Base-by-base conservation (phyloP, 2,888 invertebrate genomes). In the Euplexia lucipara region DNA sequence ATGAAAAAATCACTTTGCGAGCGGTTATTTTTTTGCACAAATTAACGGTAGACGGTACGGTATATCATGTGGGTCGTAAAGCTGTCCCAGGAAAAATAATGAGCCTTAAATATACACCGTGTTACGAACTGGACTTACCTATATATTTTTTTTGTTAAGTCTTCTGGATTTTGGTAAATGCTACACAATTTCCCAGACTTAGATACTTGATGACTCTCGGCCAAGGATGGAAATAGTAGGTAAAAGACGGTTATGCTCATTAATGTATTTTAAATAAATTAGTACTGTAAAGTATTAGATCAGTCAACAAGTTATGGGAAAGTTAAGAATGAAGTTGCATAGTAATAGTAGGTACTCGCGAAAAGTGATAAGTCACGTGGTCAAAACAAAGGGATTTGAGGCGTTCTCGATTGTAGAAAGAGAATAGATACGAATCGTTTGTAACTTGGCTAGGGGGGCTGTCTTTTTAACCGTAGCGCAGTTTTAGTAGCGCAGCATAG, bases 31-130 rank as follows among this genome's bases (percentile, higher is more conserved):
- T 79, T 79, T 76, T 52, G 64, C 64, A 57, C 65, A 82, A 85
- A 85, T 84, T 86, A 83, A 75, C 79, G 74, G 52, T 69, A 66
- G 82, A 75, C 79, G 74, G 49, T 69, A 66, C 81, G 49, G 75
- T 85, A 79, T 80, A 81, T 86, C 84, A 84, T 74, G 69, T 68
- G 37, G 78, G 78, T 70, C 86, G 80, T 86, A 77, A 86, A 75
- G 26, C 75, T 86, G 85, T 81, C 84, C 71, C 56, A 56, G 65
- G 70, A 54, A 68, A 70, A 73, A 69, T 75, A 83, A 83, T 81
- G 83, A 70, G 58, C 60, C 66, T 69, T 65, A 78, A 74, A 75
- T 77, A 71, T 64, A 76, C 58, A 65, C 60, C 14, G 44, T 44
- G 63, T 51, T 79, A 52, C 51, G 39, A 44, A 75, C 32, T 61